Base-by-base conservation (phyloP, 2,888 invertebrate genomes). In the Melinaea marsaeus region DNA sequence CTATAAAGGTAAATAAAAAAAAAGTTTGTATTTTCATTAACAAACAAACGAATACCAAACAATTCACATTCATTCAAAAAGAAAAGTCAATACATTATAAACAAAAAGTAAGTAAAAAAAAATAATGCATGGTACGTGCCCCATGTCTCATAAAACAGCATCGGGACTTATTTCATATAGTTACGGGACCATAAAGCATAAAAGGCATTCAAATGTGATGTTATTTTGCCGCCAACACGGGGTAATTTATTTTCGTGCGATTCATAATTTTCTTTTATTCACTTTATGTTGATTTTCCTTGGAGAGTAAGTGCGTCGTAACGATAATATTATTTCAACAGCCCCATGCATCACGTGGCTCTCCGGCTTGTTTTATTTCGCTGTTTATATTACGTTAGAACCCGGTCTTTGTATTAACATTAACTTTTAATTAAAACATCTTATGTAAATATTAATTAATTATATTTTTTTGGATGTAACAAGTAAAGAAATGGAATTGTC, bases 241-340 rank as follows among this genome's bases (percentile, higher is more conserved):
- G 84, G 88, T 90, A 90, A 90, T 90, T 90, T 90, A 90, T 90
- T 90, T 89, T 81, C 79, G 85, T 81, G 87, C 89, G 85, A 90
- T 90, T 90, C 90, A 90, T 90, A 90, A 90, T 90, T 90, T 90
- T 90, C 89, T 90, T 90, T 90, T 90, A 90, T 90, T 89, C 90
- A 90, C 90, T 90, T 90, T 90, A 90, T 90, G 90, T 90, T 90
- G 90, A 90, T 90, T 90, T 88, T 89, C 85, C 85, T 85, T 85
- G 75, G 86, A 88, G 85, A 78, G 76, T 87, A 85, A 85, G 88
- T 88, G 84, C 82, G 85, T 85, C 80, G 88, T 82, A 87, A 90
- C 86, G 88, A 89, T 90, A 90, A 90, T 90, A 90, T 90, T 90
- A 90, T 90, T 90, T 87, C 88, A 83, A 84, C 87, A 80, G 83